These are phyloP conservation scores for Microctonus hyperodae DNA, from an alignment of 2,888 invertebrate species.

Conservation along the genomic window DNA sequence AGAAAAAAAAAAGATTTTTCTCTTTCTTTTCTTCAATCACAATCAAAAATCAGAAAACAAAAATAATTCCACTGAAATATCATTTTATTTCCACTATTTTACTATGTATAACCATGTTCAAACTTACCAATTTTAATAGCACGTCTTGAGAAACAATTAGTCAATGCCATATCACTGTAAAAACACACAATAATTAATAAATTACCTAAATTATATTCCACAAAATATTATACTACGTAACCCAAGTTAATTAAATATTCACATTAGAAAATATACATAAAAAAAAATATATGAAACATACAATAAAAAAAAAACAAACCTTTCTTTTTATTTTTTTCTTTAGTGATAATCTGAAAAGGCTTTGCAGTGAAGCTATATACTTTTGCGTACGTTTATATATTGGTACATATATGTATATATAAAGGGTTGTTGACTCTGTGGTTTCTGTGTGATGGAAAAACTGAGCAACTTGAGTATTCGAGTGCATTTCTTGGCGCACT, in stretches of 20 bases:
- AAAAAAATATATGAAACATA: no score
- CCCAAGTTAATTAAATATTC: no score
- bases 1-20: neutral
- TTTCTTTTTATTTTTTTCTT: no score
- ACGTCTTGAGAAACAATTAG: neutral
- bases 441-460: conserved; percentile 16
- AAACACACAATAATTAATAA: no score
- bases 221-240: no score
- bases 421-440: conserved; percentile 26
- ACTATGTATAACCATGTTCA: no score
- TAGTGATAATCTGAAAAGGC: no score
- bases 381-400: neutral
- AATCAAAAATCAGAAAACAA: neutral
- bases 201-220: no score
- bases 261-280: no score
- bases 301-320: no score
- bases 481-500: conserved; percentile 26
- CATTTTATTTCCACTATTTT: no score
- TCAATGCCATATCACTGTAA: neutral
- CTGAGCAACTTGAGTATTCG: conserved; percentile 46
- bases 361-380: neutral
- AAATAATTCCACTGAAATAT: neutral
- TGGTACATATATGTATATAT: neutral
- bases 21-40: neutral
- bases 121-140: neutral